Base-by-base conservation (phyloP, 2,888 invertebrate genomes). In the Eupsilia transversa region DNA sequence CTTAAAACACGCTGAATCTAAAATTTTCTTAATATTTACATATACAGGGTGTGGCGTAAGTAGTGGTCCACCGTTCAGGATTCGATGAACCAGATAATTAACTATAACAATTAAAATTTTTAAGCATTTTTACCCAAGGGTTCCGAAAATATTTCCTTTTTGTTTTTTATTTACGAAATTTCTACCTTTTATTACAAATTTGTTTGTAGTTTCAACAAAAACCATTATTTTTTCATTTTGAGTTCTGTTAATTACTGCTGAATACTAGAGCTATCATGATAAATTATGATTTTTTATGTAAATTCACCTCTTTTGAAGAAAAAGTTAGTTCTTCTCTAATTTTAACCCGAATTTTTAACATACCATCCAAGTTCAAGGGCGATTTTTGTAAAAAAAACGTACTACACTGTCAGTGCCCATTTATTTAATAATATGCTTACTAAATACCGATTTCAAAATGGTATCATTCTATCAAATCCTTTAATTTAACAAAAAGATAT, bases 1-100 rank as follows among this genome's bases (percentile, higher is more conserved):
- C 46, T 38, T 33, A 60, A 60, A 61, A 27, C 60, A 61, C 14
- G 60, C 60, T 38, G 38, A 61, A 61, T 61, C 60, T 27, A 59
- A 6, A 59, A 59, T 35, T 12, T 59, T 59, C 33, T 59, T 59
- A 23, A 59, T 3, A 12, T 60, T 38, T 5, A 38, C 20, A 20
- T 60, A 60, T 7, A 63, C 43, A 20, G 1, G 20, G 5, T 20
- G 17, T 20, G 43, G 43, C 43, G 43, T 43, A 17, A 43, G 17
- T 43, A 43, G 43, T 43, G 17, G 43, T 43, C 43, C 43, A 43
- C 43, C 43, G 43, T 43, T 43, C 14, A 43, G 43, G 43, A 43
- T 43, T 43, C 43, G 43, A 38, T 38, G 38, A 61, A 7, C 38
- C 60, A 0, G 43, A 43, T 43, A 43, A 43, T 43, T 43, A 17